Base-by-base conservation (phyloP, 2,113 vertebrate genomes). In the Psilopsiagon aymara region DNA sequence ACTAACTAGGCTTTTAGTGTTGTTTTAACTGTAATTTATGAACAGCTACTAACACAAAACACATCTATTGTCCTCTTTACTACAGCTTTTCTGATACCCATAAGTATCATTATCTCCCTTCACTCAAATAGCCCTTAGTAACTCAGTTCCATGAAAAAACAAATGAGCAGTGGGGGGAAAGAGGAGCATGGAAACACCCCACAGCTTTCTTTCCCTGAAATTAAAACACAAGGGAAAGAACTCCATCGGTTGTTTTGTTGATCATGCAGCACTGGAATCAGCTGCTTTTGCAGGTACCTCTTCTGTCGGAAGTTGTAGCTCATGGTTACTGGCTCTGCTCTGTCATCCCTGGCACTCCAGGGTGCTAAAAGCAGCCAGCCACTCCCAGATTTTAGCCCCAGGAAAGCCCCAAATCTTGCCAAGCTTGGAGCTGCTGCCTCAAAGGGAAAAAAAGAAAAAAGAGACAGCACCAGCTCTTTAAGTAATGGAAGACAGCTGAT, bases 391-490 rank as follows among this genome's bases (percentile, higher is more conserved):
- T 91, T 90, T 47, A 92, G 70, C 39, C 85, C 43, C 64, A 87
- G 41, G 27, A 81, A 89, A 94, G 37, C 35, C 66, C 28, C 70
- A 85, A 75, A 3, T 41, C 66, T 37, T 41, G 77, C n/a, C 66
- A 63, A 79, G 29, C 16, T 53, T 92, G 35, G 64, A 86, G 39
- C 33, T 88, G 67, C 39, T 70, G 66, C 59, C 60, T 83, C n/a
- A 70, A 3, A 1, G 4, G 0, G 5, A 6, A 3, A 33, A n/a
- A 28, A 33, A 3, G 3, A 13, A 55, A 3, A 13, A 6, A 25
- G 25, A 27, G 5, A 19, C 14, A 49, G 41, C 53, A 74, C 7
- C 66, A 90, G 17, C 64, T 93, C 37, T 86, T 76, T 27, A 53
- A 83, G 35, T 75, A 89, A 88, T 59, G 12, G 2, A 92, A 92